Base-by-base conservation (phyloP, 2,888 invertebrate species). In the Elysia crispata region DNA sequence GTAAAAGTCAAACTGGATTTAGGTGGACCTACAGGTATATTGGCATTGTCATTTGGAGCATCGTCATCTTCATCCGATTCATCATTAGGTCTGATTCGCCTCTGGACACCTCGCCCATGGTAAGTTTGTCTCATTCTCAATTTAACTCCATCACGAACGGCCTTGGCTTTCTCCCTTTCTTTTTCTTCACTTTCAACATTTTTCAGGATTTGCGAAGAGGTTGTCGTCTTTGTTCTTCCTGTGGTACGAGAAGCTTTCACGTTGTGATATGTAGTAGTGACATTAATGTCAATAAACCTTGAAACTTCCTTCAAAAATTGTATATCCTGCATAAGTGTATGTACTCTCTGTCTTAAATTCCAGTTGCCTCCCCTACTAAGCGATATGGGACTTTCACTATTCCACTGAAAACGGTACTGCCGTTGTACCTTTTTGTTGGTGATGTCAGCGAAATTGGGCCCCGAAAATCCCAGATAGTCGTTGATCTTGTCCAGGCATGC, bases 101-200 rank as follows among this genome's bases (percentile, higher is more conserved):
- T 30, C 23, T 76, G 76, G 0, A 67, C 76, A 1, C 76, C 76
- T 18, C 76, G 33, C 5, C 41, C 30, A 20, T 54, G 67, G 11
- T 18, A 76, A 50, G 66, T 66, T 5, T 66, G 67, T 50, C 54
- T 76, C 30, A 18, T 49, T 50, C 67, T 66, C 1, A 66, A 66
- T 20, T n/a, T 54, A 1, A 25, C 41, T 6, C 11, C 23, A 0
- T 76, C 23, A 1, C 41, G 33, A 15, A 31, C 23, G n/a, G 31
- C 1, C 62, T 20, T 62, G 11, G 1, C 18, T 28, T 50, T 66
- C n/a, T 54, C 76, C 41, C 8, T 1, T 64, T 41, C 20, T 0
- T 72, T n/a, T 69, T 69, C n/a, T 3, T 30, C 72, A 50, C 72
- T 20, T 23, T 41, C 23, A 49, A 49, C 20, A n/a, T 25, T 15